Conservation (phyloP, 2,797 vertebrate species). For the Molossus alvarezi region DNA sequence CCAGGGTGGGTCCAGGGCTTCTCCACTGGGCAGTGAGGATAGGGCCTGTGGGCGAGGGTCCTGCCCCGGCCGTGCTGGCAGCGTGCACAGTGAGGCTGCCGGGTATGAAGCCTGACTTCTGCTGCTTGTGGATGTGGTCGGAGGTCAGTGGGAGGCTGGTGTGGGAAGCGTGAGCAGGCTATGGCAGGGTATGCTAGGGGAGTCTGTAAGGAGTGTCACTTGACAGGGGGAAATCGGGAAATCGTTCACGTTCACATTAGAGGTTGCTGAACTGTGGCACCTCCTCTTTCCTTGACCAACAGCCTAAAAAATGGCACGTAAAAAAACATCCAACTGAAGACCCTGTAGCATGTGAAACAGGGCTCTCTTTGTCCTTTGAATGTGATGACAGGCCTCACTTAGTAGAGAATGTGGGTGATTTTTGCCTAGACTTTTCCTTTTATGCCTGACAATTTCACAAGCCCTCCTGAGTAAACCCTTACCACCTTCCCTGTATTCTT, state of each 20-base stretch:
- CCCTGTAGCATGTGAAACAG: not conserved
- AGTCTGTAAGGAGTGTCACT: slow-evolving; percentile 46
- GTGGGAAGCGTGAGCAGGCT: not conserved
- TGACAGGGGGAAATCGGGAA: not conserved
- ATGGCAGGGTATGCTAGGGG: not conserved
- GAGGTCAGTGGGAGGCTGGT: slow-evolving; percentile 42
- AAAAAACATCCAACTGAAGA: slow-evolving; percentile 71
- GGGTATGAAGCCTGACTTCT: not conserved
- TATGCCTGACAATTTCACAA: not conserved
- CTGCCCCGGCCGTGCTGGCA: not conserved
- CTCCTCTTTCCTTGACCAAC: slow-evolving; percentile 66
- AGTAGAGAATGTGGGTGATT: slow-evolving; percentile 36
- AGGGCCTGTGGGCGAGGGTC: too few relatives aligned
- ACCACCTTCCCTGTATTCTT: not conserved
- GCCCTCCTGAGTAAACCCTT: slow-evolving; percentile 19
- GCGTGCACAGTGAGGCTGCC: not conserved
- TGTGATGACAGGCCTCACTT: slow-evolving; percentile 74
- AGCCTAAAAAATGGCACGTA: slow-evolving; percentile 51
- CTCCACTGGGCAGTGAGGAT: not conserved
- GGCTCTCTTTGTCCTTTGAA: slow-evolving; percentile 75
- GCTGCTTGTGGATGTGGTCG: slow-evolving; percentile 3
- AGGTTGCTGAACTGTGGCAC: slow-evolving; percentile 78
- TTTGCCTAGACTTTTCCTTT: slow-evolving; percentile 75
- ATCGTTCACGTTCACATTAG: slow-evolving; percentile 82
- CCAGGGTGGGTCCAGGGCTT: not conserved